Evolutionary conservation across 1,140 invertebrate species (phyloP).

Genomic region (Lamellibrachia luymesi): DNA sequence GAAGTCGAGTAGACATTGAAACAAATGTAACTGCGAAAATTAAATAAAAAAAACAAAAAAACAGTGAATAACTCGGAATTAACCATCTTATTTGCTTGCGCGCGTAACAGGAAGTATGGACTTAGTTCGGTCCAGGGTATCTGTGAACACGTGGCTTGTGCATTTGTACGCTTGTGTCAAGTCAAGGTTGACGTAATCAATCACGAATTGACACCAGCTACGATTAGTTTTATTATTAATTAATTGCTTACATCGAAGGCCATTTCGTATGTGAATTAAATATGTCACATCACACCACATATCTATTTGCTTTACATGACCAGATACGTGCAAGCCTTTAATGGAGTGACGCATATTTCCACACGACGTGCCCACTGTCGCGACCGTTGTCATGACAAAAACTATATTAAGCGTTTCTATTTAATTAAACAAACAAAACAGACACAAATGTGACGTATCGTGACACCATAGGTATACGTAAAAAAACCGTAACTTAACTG

Average conservation of each 20-base stretch:
- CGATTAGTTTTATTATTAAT: neutral
- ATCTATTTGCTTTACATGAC: neutral
- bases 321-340: neutral
- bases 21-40: too few relatives aligned
- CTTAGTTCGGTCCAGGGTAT: neutral
- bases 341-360: neutral
- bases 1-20: too few relatives aligned
- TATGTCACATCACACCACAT: neutral
- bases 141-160: neutral
- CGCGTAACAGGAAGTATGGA: neutral
- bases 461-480: neutral
- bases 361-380: neutral
- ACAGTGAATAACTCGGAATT: too few relatives aligned
- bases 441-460: neutral
- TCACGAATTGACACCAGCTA: neutral
- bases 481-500: neutral
- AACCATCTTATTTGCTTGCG: neutral
- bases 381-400: neutral
- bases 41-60: too few relatives aligned
- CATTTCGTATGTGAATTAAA: neutral
- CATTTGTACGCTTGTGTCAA: neutral
- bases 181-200: neutral
- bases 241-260: neutral
- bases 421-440: neutral
- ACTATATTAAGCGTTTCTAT: slow-evolving; percentile 1